phyloP scores from a whole-genome alignment of 2,113 vertebrate species.

The Corapipo altera region DNA sequence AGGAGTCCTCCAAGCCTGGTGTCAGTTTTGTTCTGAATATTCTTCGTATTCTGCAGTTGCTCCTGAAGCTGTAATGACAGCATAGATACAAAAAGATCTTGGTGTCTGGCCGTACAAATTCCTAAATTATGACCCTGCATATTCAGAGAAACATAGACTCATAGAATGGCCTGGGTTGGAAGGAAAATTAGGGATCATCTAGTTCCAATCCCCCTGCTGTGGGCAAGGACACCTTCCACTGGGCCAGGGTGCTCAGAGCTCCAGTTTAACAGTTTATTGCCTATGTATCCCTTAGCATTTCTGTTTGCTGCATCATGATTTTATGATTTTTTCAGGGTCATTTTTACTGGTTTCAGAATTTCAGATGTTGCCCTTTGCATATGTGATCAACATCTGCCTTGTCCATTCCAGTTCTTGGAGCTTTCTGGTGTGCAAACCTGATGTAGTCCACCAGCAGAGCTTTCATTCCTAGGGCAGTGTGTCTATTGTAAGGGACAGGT shows the following conservation, averaged over 20 bases:
- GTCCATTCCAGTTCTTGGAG: neutral
- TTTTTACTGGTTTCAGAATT: neutral
- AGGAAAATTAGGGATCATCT: neutral
- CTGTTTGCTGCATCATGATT: neutral
- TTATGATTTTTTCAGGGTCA: neutral
- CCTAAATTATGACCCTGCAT: neutral
- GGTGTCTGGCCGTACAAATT: neutral
- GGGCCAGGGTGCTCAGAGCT: neutral
- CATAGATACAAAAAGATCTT: neutral
- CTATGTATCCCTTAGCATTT: neutral
- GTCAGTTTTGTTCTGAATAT: neutral
- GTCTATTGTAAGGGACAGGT: neutral
- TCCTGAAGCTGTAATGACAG: neutral
- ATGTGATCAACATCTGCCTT: neutral
- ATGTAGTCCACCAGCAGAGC: neutral
- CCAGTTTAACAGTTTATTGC: neutral
- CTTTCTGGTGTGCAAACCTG: rapidly evolving
- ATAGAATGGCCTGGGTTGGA: neutral
- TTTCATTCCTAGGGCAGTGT: neutral
- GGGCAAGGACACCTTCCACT: neutral
- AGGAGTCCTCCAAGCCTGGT: neutral
- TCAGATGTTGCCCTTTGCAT: neutral
- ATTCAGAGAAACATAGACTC: neutral
- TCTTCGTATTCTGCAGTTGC: neutral
- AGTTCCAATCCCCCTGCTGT: neutral